A percentile compares a stretch with the other conserved stretches of the same genome.
phyloP scores from a whole-genome alignment of 2,888 invertebrate species.

The Crepidodera aurea region DNA sequence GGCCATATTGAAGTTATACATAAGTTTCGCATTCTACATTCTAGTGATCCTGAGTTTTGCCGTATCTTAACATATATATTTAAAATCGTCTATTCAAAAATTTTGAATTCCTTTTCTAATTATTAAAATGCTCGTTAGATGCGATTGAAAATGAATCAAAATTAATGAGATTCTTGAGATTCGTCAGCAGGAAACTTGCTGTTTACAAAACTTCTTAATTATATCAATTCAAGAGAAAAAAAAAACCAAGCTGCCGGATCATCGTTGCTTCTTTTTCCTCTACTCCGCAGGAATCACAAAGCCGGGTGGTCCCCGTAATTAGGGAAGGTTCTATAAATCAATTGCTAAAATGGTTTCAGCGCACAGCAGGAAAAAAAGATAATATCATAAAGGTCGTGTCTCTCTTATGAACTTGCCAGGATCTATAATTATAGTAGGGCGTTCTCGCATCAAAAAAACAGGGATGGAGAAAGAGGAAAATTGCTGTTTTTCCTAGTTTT shows the following conservation, averaged over 20 bases:
- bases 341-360: constrained; percentile 14
- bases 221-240: not conserved
- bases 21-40: too few relatives aligned
- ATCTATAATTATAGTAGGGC: not conserved
- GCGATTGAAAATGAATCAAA: not conserved
- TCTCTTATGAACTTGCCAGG: not conserved
- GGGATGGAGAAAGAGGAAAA: too few relatives aligned
- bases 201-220: not conserved
- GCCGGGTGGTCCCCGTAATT: not conserved
- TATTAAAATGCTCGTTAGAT: too few relatives aligned
- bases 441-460: too few relatives aligned
- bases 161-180: not conserved
- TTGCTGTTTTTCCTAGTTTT: too few relatives aligned
- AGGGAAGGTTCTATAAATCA: constrained; percentile 16
- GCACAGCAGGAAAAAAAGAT: constrained; percentile 12
- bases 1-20: too few relatives aligned
- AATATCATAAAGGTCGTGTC: not conserved
- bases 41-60: too few relatives aligned
- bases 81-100: too few relatives aligned
- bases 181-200: not conserved
- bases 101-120: too few relatives aligned
- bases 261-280: constrained; percentile 1
- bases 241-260: not conserved
- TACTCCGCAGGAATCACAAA: not conserved
- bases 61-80: too few relatives aligned